Evolutionary conservation across 1,140 invertebrate genomes (phyloP).

Genomic region (Drosophila takahashii): DNA sequence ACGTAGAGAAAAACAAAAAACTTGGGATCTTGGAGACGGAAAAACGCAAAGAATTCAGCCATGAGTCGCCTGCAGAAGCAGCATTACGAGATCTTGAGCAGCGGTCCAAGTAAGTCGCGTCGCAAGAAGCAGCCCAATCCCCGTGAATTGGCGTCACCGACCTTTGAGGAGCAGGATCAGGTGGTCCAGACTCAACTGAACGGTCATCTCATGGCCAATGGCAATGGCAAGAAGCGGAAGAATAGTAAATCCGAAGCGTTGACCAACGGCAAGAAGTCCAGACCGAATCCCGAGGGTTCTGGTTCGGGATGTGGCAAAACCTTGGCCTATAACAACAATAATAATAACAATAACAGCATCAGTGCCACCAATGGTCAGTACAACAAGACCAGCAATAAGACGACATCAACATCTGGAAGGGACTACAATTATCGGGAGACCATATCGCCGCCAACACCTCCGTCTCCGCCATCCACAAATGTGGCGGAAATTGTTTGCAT

Average conservation of each 20-base stretch:
- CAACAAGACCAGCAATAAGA: slow-evolving; percentile 39
- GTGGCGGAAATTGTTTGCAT: slow-evolving; percentile 40
- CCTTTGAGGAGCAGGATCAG: slow-evolving; percentile 29
- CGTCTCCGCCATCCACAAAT: slow-evolving; percentile 45
- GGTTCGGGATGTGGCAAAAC: slow-evolving; percentile 13
- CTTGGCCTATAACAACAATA: slow-evolving; percentile 35
- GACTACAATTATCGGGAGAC: slow-evolving; percentile 63
- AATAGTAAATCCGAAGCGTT: slow-evolving; percentile 34
- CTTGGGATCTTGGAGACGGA: background rate
- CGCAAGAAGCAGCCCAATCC: slow-evolving; percentile 26
- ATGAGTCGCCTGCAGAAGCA: slow-evolving; percentile 62
- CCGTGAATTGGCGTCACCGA: slow-evolving; percentile 1
- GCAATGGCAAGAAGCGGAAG: slow-evolving; percentile 39
- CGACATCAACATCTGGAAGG: slow-evolving; percentile 20
- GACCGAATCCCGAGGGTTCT: slow-evolving; percentile 6
- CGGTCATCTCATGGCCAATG: slow-evolving; percentile 46
- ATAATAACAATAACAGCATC: slow-evolving; percentile 53
- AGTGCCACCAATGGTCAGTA: slow-evolving; percentile 56
- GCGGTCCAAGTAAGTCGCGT: slow-evolving; percentile 29
- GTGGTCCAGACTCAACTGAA: slow-evolving; percentile 32
- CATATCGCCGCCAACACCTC: slow-evolving; percentile 57
- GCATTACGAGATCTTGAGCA: slow-evolving; percentile 32
- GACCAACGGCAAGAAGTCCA: slow-evolving; percentile 54
- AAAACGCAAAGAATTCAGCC: slow-evolving; percentile 6
- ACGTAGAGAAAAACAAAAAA: slow-evolving; percentile 3